phyloP scores from a whole-genome alignment of 2,113 vertebrate species.

The Cnemophilus loriae region DNA sequence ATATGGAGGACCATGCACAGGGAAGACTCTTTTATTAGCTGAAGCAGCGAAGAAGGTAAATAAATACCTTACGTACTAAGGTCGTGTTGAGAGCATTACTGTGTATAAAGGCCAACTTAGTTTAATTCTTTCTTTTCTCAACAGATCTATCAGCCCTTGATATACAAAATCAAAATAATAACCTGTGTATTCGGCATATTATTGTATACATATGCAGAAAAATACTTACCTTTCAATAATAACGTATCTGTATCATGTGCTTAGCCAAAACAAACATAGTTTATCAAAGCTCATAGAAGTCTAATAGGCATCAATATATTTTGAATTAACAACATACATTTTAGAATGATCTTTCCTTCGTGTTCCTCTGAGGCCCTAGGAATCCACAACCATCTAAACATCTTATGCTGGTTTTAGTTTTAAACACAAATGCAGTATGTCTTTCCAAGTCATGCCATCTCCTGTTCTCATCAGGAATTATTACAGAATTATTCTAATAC shows the following conservation, averaged over 20 bases:
- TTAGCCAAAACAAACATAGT: background rate
- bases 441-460: background rate
- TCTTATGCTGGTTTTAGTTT: background rate
- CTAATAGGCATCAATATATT: background rate
- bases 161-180: background rate
- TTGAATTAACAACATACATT: background rate
- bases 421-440: background rate
- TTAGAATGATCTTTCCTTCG: background rate
- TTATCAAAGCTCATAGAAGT: background rate
- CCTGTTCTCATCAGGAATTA: background rate
- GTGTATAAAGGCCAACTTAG: background rate
- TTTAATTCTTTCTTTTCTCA: conserved; percentile 10
- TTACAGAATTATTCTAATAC: background rate
- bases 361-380: background rate
- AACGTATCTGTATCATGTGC: background rate
- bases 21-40: conserved; percentile 92
- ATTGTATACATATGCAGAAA: background rate
- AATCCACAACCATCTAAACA: background rate
- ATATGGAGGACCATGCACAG: conserved; percentile 95
- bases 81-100: background rate
- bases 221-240: background rate
- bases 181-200: background rate
- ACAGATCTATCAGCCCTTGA: background rate
- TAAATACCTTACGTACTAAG: background rate
- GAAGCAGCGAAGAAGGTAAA: conserved; percentile 95